Evolutionary conservation across 2,888 invertebrate genomes (phyloP), one percentile per base, ranked within the genome.

Genomic region (Campoletis raptor): DNA sequence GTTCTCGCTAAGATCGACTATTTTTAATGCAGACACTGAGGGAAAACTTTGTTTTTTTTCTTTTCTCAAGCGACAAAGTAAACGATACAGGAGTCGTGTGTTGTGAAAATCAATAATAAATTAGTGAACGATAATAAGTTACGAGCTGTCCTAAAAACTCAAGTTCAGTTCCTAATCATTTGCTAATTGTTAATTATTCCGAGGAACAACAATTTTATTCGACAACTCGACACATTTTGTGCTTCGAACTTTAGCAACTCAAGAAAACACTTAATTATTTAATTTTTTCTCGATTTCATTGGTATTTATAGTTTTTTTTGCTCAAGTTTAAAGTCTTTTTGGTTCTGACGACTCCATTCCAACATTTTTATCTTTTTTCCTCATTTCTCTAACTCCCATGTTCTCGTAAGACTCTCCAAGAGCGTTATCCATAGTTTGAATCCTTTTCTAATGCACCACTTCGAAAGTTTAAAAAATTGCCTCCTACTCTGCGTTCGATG

Each of bases 11-110:
- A 42, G 74, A 74, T 74, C 24, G 40, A 81, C 74, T 81, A 81
- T 81, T 81, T 81, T 67, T 74, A 64, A 78, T 70, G 30, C 81
- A 73, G 37, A 52, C 80, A 52, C 42, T 10, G 9, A 40, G 40
- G 48, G 40, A 81, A 81, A 18, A 64, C 24, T 61, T 64, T 67
- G 66, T 37, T 21, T 48, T 79, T 67, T 30, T 57, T n/a, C n/a
- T 18, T 12, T 40, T 54, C 69, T 37, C 54, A 18, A 4, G 18
- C 48, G 36, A 37, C 18, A 7, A 24, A 61, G 45, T 9, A n/a
- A 45, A 37, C 21, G 64, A 42, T 21, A 30, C 52, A 2, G 52
- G 2, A 54, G 54, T 10, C 30, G 42, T 18, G 4, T 40, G 37
- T 57, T 42, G 24, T 30, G 18, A 76, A 30, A 64, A 24, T 61